Percentiles rank a stretch among this genome's conserved stretches.
Evolutionary conservation across 2,888 invertebrate species (phyloP).

Genomic region (Onchidella celtica): DNA sequence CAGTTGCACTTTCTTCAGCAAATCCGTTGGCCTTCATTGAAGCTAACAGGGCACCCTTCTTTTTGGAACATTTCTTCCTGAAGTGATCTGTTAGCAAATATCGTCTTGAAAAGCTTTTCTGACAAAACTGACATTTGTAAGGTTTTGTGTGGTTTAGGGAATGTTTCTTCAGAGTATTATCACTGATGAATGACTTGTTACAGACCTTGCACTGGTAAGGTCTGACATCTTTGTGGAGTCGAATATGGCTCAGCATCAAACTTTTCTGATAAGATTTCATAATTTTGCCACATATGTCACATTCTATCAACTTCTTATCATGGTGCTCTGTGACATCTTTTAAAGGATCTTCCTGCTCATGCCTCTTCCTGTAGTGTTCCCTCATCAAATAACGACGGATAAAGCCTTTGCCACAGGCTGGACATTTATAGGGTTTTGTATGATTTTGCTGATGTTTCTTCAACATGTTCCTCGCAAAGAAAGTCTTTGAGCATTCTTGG

Average conservation of each 20-base stretch:
- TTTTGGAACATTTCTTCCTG: constrained; percentile 32
- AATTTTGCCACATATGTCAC: constrained; percentile 49
- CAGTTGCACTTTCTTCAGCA: not conserved
- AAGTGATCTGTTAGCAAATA: constrained; percentile 44
- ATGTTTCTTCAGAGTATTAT: constrained; percentile 43
- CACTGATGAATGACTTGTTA: constrained; percentile 38
- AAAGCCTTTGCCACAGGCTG: constrained; percentile 45
- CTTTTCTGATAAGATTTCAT: constrained; percentile 48
- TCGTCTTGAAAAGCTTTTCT: constrained; percentile 40
- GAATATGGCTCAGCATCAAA: constrained; percentile 43
- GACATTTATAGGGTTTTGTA: constrained; percentile 44
- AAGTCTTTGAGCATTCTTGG: constrained; percentile 28
- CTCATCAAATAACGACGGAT: constrained; percentile 42
- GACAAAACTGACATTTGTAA: constrained; percentile 47
- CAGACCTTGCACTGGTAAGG: constrained; percentile 35
- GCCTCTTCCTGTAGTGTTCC: constrained; percentile 41
- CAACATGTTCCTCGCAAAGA: constrained; percentile 39
- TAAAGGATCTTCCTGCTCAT: constrained; percentile 35
- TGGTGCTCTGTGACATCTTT: constrained; percentile 37
- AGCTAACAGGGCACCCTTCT: not conserved
- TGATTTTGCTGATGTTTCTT: constrained; percentile 47
- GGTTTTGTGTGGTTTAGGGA: constrained; percentile 46
- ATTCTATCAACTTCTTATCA: constrained; percentile 35
- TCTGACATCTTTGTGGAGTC: constrained; percentile 47
- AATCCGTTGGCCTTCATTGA: not conserved